Percentiles rank a stretch among this genome's conserved stretches.
Conservation (phyloP, 2,113 vertebrate species). For the Chunga burmeisteri region DNA sequence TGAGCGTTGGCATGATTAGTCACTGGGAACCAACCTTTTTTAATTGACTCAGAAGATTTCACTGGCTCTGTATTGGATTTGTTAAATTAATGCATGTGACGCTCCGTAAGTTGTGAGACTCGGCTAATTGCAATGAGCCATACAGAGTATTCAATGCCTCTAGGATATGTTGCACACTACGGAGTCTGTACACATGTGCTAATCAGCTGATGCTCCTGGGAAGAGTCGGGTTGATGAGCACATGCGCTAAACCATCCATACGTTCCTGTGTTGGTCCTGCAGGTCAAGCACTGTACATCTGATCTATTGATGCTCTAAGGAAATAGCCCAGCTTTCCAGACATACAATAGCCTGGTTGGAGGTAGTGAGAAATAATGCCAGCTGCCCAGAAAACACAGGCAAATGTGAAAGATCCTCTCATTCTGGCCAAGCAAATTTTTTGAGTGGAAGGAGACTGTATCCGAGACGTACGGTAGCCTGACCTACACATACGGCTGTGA, state of each 20-base stretch:
- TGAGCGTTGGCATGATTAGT: background rate
- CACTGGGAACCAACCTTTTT: background rate
- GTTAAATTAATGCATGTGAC: background rate
- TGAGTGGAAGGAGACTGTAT: background rate
- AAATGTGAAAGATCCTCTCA: background rate
- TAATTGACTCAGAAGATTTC: background rate
- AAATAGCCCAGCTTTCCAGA: background rate
- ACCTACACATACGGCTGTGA: background rate
- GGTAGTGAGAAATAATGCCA: background rate
- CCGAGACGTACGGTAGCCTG: background rate
- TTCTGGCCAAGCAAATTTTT: background rate
- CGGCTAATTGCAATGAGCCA: background rate
- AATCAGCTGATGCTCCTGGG: background rate
- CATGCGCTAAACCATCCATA: background rate
- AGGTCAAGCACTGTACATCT: background rate
- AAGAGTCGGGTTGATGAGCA: background rate
- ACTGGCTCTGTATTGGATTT: background rate
- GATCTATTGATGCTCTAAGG: background rate
- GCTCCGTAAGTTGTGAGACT: background rate
- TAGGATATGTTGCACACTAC: rapidly evolving
- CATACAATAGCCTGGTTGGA: background rate
- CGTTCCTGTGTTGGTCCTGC: background rate
- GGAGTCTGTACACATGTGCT: background rate
- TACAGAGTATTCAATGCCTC: background rate
- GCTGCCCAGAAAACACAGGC: background rate